Percentiles rank a stretch among this genome's conserved stretches.
Conservation (phyloP, 2,113 vertebrate species). For the Ellobius talpinus region DNA sequence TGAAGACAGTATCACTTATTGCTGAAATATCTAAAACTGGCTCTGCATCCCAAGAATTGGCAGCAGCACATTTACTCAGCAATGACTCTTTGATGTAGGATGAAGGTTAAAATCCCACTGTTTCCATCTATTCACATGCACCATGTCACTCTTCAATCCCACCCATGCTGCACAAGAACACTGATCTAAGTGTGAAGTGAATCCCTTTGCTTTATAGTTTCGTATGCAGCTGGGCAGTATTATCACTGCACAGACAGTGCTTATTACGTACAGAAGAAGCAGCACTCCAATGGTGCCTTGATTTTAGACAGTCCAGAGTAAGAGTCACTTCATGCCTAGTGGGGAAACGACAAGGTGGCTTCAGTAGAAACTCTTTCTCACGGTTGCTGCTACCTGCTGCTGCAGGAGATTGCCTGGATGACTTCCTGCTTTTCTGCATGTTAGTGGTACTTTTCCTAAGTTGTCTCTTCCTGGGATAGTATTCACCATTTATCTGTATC, state of each 20-base stretch:
- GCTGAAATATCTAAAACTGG: slow-evolving; percentile 76
- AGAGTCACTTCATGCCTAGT: background rate
- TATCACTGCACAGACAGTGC: slow-evolving; percentile 37
- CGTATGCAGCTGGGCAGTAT: background rate
- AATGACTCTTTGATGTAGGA: slow-evolving; percentile 72
- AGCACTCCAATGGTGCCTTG: background rate
- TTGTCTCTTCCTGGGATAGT: background rate
- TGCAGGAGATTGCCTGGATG: background rate
- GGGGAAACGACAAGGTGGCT: background rate
- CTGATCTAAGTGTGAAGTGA: slow-evolving; percentile 14
- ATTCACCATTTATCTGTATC: background rate
- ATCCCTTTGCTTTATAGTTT: slow-evolving; percentile 54
- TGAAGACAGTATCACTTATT: slow-evolving; percentile 77
- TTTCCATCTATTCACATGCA: slow-evolving; percentile 60
- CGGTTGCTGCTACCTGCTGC: background rate
- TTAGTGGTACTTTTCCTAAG: background rate
- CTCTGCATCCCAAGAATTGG: slow-evolving; percentile 55
- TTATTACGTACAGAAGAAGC: slow-evolving; percentile 6
- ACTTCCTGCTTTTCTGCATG: background rate
- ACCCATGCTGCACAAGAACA: background rate
- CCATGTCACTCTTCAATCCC: slow-evolving; percentile 43
- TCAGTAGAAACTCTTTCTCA: background rate
- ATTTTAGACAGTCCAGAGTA: background rate
- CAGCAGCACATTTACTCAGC: slow-evolving; percentile 66
- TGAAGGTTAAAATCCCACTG: slow-evolving; percentile 58